Conservation (phyloP, 2,888 invertebrate species). For the Drosophila lacicola region DNA sequence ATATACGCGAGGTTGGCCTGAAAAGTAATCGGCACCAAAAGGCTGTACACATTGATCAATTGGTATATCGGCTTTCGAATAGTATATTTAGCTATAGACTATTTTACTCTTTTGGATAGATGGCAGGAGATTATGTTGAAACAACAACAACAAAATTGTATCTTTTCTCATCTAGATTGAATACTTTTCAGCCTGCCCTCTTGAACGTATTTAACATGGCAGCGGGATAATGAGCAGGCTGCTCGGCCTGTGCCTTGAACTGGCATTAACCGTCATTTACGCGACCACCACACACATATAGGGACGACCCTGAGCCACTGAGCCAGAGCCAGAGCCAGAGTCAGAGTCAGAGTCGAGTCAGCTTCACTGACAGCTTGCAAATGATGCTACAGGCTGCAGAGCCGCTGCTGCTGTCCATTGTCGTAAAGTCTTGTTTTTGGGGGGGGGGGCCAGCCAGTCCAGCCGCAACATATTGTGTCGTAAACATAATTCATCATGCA, state of each 20-base stretch:
- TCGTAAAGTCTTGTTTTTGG: slow-evolving; percentile 60
- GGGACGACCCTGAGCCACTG: slow-evolving; percentile 6
- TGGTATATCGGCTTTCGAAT: too few species aligned
- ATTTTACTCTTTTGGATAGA: too few species aligned
- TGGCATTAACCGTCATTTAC: slow-evolving; percentile 71
- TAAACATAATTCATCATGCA: slow-evolving; percentile 81
- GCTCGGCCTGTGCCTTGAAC: slow-evolving; percentile 36
- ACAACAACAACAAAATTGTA: too few species aligned
- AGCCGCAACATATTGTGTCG: slow-evolving; percentile 79
- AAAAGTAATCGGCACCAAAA: too few species aligned
- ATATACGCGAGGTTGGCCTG: neutral
- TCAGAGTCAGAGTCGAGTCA: slow-evolving; percentile 30
- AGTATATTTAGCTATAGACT: too few species aligned
- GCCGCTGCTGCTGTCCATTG: slow-evolving; percentile 51
- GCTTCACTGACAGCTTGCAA: slow-evolving; percentile 71
- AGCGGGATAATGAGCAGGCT: slow-evolving; percentile 48
- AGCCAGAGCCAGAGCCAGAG: neutral
- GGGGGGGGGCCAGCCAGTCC: slow-evolving; percentile 16
- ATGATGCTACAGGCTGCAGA: slow-evolving; percentile 57
- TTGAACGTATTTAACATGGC: slow-evolving; percentile 10
- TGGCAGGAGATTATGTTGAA: too few species aligned
- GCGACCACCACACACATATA: slow-evolving; percentile 39
- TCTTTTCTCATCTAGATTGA: too few species aligned
- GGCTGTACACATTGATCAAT: too few species aligned
- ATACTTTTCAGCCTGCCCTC: too few species aligned